A percentile compares a stretch with the other conserved stretches of the same genome.
Conservation (phyloP, 2,113 vertebrate species). For the Cettia cetti region DNA sequence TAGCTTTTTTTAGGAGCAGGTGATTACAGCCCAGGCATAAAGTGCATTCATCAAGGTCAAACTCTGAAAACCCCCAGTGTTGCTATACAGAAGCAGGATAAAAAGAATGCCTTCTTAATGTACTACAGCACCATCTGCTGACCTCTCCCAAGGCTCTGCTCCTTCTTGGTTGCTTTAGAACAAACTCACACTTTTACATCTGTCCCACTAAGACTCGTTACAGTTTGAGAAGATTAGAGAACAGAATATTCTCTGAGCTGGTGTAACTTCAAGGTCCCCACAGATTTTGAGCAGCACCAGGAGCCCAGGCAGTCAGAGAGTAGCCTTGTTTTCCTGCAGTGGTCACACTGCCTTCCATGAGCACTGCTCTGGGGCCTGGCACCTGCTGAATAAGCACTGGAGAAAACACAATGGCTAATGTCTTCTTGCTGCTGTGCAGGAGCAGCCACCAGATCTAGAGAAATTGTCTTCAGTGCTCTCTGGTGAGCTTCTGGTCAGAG, state of each 20-base stretch:
- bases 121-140: conserved; percentile 2
- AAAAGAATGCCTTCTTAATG: neutral
- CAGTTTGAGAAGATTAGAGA: neutral
- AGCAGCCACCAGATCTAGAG: neutral
- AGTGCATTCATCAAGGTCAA: neutral
- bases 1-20: neutral
- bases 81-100: neutral
- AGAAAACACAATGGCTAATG: neutral
- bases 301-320: neutral
- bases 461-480: neutral
- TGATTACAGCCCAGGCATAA: neutral
- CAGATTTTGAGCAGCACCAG: neutral
- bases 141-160: neutral
- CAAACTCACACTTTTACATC: neutral
- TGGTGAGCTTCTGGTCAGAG: neutral
- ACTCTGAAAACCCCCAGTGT: neutral
- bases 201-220: neutral
- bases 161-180: neutral
- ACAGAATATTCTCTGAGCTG: neutral
- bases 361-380: neutral
- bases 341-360: neutral
- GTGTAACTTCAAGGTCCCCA: neutral
- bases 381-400: neutral
- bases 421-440: neutral
- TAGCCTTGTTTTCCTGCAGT: neutral